Conservation (phyloP, 2,888 invertebrate genomes). For the Eulithis testata region DNA sequence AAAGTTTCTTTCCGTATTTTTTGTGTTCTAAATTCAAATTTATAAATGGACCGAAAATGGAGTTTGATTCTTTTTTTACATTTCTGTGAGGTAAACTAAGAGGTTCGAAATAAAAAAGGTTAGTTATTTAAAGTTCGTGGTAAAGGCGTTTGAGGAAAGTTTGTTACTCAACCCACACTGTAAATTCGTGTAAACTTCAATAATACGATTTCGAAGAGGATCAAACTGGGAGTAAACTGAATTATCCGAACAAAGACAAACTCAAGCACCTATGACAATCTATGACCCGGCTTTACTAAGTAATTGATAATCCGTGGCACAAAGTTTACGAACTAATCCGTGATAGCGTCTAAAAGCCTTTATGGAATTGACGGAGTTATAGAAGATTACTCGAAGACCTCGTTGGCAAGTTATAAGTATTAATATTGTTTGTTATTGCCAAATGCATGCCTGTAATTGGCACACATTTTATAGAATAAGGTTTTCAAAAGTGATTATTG, state of each 20-base stretch:
- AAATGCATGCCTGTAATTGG: too few relatives aligned
- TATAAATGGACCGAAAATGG: too few relatives aligned
- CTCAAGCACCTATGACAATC: conserved; percentile 4
- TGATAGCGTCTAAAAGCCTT: conserved; percentile 14
- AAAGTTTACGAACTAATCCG: conserved; percentile 48
- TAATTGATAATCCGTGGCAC: conserved; percentile 8
- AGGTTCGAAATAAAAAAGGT: too few relatives aligned
- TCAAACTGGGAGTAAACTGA: conserved; percentile 25
- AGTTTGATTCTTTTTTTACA: too few relatives aligned
- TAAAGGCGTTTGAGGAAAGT: too few relatives aligned
- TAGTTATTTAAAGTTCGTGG: too few relatives aligned
- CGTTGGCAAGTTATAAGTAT: not conserved
- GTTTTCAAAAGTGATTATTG: too few relatives aligned
- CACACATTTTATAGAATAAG: too few relatives aligned
- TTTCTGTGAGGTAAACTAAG: too few relatives aligned
- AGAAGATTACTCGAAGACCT: conserved; percentile 14
- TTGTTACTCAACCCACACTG: conserved; percentile 3
- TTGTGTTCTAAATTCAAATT: too few relatives aligned
- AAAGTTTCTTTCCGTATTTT: too few relatives aligned
- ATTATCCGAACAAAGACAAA: conserved; percentile 17
- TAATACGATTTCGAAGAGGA: conserved; percentile 26
- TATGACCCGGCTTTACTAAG: conserved; percentile 6
- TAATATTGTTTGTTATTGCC: conserved; percentile 2
- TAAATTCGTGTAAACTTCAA: conserved; percentile 24
- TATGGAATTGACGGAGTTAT: conserved; percentile 20